Base-by-base conservation (phyloP, 2,797 vertebrate genomes). In the Phalloptychus januarius region DNA sequence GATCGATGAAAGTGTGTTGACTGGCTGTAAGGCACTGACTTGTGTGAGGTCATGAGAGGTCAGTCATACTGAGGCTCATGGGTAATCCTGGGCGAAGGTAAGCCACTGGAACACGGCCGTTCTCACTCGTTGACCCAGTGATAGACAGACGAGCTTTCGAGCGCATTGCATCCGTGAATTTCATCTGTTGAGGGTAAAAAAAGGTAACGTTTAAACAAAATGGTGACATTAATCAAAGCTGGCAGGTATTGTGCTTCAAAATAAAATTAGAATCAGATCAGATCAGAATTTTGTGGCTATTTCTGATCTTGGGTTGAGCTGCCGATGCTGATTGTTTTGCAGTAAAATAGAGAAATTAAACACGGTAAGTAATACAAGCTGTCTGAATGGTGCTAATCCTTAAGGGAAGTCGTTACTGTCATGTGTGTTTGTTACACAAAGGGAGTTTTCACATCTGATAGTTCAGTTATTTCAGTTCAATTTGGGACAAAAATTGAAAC, bases 81-180 rank as follows among this genome's bases (percentile, higher is more conserved):
- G 97, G 96, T 97, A 99, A 97, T 97, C 98, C 97, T 96, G 98
- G 97, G 96, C 97, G 98, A 95, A 99, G 96, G 95, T 98, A 98
- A 94, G 97, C 96, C 96, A 97, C 97, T 91, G 97, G 95, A 96
- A 98, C 95, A 93, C 94, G 96, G 93, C 98, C 98, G 90, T 98
- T 99, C 96, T 98, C 97, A 94, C 97, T 96, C 94, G 96, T 96
- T 95, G 96, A 97, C 96, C 97, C 98, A 93, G 97, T 98, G 96
- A 98, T 97, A 96, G 98, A 99, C 94, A 99, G 96, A 96, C 97
- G 98, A 94, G 97, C 97, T 96, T 99, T 97, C 95, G 91, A 99
- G 95, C 96, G 97, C 97, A 97, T 96, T 91, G 97, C 96, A 94
- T 97, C 97, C 79, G 95, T 97, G 95, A 99, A 97, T 94, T 97